Base-by-base conservation (phyloP, 2,113 vertebrate genomes). In the Recurvirostra avosetta region DNA sequence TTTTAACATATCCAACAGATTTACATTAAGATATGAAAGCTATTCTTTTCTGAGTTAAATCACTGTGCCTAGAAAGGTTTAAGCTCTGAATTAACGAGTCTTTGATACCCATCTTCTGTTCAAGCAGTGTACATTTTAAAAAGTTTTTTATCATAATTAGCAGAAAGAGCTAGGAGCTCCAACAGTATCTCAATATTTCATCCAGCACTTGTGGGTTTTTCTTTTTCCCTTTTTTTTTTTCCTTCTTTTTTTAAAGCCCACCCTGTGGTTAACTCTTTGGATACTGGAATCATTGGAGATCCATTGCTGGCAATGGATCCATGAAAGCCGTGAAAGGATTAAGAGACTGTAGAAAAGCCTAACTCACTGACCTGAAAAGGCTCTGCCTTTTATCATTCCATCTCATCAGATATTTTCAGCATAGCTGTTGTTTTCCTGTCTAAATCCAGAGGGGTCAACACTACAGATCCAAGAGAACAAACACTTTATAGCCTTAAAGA, bases 231-330 rank as follows among this genome's bases (percentile, higher is more conserved):
- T 29, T 52, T 38, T 36, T 81, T 16, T 2, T 3, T 3, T 1
- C 4, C 6, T 11, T 11, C 9, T 83, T 26, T 49, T 6, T 59
- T 61, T 30, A 8, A 91, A 92, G 26, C 34, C 27, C 34, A 78
- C 61, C 66, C 78, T 70, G 66, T 40, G 38, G 20, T 78, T 80
- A 96, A 88, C 67, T 58, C 58, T 52, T 83, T 40, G 45, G 10
- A 40, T 83, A 70, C 94, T 86, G 81, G 72, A 96, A 65, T 68
- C 50, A 15, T 73, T 5, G 0, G 50, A 80, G 76, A 62, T 78
- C 95, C 91, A 14, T 95, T 96, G 97, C 95, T 87, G 97, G 95
- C 94, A 90, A 86, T 80, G 91, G 96, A 73, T 70, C 16, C 27
- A 59, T 55, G 19, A 6, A 66, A 73, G 88, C 75, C 6, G 0